These are phyloP conservation scores for Corapipo altera DNA, from an alignment of 2,113 vertebrate species.

Conservation along the genomic window DNA sequence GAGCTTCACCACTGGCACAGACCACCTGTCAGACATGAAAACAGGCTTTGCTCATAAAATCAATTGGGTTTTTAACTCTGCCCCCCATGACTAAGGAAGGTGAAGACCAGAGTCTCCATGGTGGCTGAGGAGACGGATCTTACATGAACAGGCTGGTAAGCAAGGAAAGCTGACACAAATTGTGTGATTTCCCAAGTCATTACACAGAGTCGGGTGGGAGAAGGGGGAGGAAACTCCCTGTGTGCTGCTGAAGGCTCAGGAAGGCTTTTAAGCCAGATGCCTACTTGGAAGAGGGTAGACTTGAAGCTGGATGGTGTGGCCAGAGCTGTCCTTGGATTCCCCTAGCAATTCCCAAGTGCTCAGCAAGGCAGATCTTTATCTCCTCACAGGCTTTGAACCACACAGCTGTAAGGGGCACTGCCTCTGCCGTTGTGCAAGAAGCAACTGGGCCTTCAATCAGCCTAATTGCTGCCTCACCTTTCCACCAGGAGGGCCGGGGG, in stretches of 20 bases:
- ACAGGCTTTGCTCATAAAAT: background rate
- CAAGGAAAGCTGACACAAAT: background rate
- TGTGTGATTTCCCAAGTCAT: background rate
- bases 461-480: constrained; percentile 26
- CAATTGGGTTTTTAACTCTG: background rate
- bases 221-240: background rate
- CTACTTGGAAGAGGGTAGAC: background rate
- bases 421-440: constrained; percentile 13
- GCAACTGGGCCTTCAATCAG: background rate
- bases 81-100: background rate
- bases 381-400: background rate
- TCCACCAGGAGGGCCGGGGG: background rate
- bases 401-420: background rate
- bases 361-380: background rate
- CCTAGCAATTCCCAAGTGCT: background rate
- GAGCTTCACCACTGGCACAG: background rate
- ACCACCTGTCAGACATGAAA: background rate
- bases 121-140: background rate
- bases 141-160: background rate
- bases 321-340: background rate
- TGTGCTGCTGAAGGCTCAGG: background rate
- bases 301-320: background rate
- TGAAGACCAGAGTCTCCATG: background rate
- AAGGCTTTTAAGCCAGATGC: background rate
- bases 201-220: background rate